Evolutionary conservation across 2,888 invertebrate species (phyloP), one percentile per base, ranked within the genome.

Genomic region (Stratiomys singularior): DNA sequence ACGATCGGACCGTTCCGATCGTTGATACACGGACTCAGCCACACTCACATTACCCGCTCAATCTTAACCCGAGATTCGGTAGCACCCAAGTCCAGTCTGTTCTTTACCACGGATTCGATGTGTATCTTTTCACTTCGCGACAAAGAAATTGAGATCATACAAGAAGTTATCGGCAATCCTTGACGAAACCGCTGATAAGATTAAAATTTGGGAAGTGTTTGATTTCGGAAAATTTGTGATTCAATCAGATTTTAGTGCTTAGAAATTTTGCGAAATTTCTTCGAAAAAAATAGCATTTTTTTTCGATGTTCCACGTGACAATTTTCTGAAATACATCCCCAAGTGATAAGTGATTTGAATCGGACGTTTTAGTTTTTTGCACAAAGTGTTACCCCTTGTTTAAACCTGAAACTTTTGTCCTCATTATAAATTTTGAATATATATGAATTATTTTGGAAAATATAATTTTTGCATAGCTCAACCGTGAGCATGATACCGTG

Each of bases 401-500:
- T 37, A 5, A 9, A 37, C 3, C 37, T 37, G 37, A 37, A 37
- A 37, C 37, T 5, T 37, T 37, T 37, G n/a, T 37, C 3, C 9
- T 37, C 9, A 37, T 37, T 37, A 23, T 15, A 60, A 60, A 60
- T 60, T 15, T 60, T 25, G 21, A 66, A 52, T 69, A 72, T 71
- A 58, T 80, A 78, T 79, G 80, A 78, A 76, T 78, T 78, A 77
- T 80, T 80, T 78, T 81, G 78, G 80, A 79, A 79, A 76, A 74
- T 80, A 79, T 79, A 44, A 66, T 64, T 80, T 77, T 81, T 80
- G 64, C 79, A 78, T 80, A 82, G 84, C 83, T 84, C 84, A 83
- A 84, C 85, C 86, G 87, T 87, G 87, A 87, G 87, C 87, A 87
- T 87, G 87, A 87, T 86, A 85, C 85, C 86, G 83, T 85, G 86